phyloP scores from a whole-genome alignment of 2,113 vertebrate genomes.

The Tapirus terrestris region DNA sequence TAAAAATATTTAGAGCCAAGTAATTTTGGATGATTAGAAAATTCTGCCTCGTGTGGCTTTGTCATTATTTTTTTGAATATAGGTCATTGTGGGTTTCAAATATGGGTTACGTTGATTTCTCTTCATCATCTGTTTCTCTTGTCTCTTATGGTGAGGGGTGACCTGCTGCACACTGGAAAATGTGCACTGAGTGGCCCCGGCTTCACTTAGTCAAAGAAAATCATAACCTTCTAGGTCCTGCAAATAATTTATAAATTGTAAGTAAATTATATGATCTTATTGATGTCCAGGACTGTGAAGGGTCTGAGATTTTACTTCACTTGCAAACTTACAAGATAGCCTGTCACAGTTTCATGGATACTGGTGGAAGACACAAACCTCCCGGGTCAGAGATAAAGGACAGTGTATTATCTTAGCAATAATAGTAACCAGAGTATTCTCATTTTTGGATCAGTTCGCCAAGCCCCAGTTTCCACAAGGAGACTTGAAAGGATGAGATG shows the following conservation, averaged over 20 bases:
- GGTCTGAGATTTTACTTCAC: not conserved
- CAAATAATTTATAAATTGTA: not conserved
- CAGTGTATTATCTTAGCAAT: not conserved
- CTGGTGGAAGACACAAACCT: not conserved
- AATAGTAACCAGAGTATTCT: not conserved
- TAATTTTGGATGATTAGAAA: conserved; percentile 29
- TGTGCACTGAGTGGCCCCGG: not conserved
- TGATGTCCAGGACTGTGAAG: not conserved
- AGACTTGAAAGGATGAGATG: not conserved
- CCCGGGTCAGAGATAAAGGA: not conserved
- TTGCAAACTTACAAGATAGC: not conserved
- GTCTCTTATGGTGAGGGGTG: not conserved
- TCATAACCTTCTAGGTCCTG: not conserved
- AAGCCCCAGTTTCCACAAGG: not conserved
- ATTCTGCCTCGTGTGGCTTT: not conserved
- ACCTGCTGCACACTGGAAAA: not conserved
- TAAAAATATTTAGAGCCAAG: conserved; percentile 34
- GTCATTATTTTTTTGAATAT: conserved; percentile 6
- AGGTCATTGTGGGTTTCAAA: conserved; percentile 3
- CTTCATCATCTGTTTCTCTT: not conserved
- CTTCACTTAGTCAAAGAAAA: conserved; percentile 19
- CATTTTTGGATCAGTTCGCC: not conserved
- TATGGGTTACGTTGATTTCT: not conserved
- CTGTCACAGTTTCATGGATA: not conserved
- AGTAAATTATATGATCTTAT: not conserved